These are phyloP conservation scores for Trachelus iudaicus DNA, from an alignment of 2,888 invertebrate genomes.

Conservation along the genomic window DNA sequence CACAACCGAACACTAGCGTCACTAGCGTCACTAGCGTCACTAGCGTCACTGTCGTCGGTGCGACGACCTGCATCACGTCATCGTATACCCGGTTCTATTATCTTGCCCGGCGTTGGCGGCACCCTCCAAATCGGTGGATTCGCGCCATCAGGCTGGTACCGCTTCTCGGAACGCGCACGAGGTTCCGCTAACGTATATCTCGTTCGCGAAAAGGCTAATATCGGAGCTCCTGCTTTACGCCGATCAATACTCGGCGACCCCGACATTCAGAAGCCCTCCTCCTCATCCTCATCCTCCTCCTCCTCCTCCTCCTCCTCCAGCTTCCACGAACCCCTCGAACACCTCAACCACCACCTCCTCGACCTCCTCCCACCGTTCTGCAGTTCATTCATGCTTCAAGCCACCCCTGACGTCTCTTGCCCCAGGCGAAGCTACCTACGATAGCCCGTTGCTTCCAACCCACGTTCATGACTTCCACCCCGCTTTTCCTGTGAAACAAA, in stretches of 20 bases:
- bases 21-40: slow-evolving; percentile 33
- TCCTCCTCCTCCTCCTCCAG: slow-evolving; percentile 24
- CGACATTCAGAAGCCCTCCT: slow-evolving; percentile 61
- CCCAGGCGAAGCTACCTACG: not conserved
- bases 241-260: slow-evolving; percentile 65
- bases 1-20: slow-evolving; percentile 24
- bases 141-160: slow-evolving; percentile 1
- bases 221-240: slow-evolving; percentile 54
- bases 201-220: slow-evolving; percentile 56
- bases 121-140: not conserved
- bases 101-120: not conserved
- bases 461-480: slow-evolving; percentile 24
- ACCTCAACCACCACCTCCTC: slow-evolving; percentile 2
- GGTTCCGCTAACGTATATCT: slow-evolving; percentile 49
- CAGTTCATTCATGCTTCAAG: slow-evolving; percentile 59
- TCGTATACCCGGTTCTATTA: not conserved
- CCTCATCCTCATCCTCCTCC: slow-evolving; percentile 39
- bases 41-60: slow-evolving; percentile 32
- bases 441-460: slow-evolving; percentile 14
- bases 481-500: slow-evolving; percentile 30
- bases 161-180: slow-evolving; percentile 22
- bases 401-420: slow-evolving; percentile 19
- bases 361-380: slow-evolving; percentile 20
- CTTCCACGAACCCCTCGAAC: not conserved
- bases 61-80: slow-evolving; percentile 1